Evolutionary conservation across 2,888 invertebrate species (phyloP).

Genomic region (Amphipyra tragopoginis): DNA sequence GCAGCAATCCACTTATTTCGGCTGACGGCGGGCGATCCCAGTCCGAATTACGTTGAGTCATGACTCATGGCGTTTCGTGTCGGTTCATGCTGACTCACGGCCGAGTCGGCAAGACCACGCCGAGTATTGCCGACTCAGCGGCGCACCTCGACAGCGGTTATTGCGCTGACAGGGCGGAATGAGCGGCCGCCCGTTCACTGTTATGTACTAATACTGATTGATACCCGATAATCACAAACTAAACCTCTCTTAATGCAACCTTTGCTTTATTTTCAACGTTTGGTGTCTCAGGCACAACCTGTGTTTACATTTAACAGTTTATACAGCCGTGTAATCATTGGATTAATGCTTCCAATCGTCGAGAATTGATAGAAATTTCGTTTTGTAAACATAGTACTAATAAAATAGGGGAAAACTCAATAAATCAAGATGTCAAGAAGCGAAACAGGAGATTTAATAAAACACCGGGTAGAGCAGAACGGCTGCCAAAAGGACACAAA

Average conservation of each 20-base stretch:
- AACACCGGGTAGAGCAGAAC: constrained; percentile 39
- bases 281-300: neutral
- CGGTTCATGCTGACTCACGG: constrained; percentile 80
- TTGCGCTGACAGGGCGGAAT: constrained; percentile 79
- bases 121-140: constrained; percentile 70
- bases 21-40: constrained; percentile 79
- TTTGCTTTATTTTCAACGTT: constrained; percentile 16
- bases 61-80: constrained; percentile 72
- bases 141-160: constrained; percentile 75
- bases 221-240: constrained; percentile 74
- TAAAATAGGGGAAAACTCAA: constrained; percentile 44
- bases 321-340: neutral
- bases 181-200: constrained; percentile 65
- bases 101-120: constrained; percentile 70
- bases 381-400: constrained; percentile 26
- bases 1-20: constrained; percentile 86
- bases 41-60: constrained; percentile 78
- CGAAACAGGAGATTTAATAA: constrained; percentile 60
- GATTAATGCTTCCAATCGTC: constrained; percentile 14
- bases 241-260: constrained; percentile 46
- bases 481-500: constrained; percentile 43
- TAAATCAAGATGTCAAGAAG: constrained; percentile 58
- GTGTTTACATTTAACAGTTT: neutral
- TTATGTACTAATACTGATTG: constrained; percentile 81
- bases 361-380: constrained; percentile 30